These are phyloP conservation scores for Dipodomys merriami DNA, from an alignment of 2,113 vertebrate genomes.

Conservation along the genomic window DNA sequence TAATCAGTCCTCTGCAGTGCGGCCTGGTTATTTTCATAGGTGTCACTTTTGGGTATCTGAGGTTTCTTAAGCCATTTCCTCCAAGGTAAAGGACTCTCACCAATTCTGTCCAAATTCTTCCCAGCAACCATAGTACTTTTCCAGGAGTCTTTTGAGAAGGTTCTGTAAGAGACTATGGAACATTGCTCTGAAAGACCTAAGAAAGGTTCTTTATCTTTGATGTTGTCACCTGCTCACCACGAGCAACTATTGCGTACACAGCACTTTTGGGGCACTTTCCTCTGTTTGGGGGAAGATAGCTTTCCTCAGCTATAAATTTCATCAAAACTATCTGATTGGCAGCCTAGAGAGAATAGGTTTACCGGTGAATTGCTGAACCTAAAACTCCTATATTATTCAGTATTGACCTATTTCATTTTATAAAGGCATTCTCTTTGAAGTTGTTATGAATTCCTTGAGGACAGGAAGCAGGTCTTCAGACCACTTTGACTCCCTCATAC, in stretches of 20 bases:
- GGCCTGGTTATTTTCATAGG: background rate
- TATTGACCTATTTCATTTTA: background rate
- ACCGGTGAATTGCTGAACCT: background rate
- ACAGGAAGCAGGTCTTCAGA: background rate
- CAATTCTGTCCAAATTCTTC: background rate
- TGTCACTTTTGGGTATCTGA: background rate
- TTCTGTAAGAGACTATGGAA: background rate
- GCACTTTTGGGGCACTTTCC: too few species aligned
- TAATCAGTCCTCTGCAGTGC: background rate
- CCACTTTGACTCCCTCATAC: background rate
- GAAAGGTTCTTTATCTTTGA: background rate
- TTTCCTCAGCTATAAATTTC: background rate
- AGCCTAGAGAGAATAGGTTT: background rate
- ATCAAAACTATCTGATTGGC: background rate
- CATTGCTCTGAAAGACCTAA: background rate
- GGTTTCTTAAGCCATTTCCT: background rate
- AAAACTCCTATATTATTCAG: background rate
- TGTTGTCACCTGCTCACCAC: background rate
- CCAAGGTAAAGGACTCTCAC: background rate
- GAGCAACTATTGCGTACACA: accelerated
- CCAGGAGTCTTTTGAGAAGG: background rate
- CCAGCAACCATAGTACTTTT: background rate
- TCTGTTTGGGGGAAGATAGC: background rate
- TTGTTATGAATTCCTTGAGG: background rate
- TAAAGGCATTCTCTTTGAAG: background rate